Evolutionary conservation across 2,888 invertebrate genomes (phyloP).

Genomic region (Rhyacophila evoluta): DNA sequence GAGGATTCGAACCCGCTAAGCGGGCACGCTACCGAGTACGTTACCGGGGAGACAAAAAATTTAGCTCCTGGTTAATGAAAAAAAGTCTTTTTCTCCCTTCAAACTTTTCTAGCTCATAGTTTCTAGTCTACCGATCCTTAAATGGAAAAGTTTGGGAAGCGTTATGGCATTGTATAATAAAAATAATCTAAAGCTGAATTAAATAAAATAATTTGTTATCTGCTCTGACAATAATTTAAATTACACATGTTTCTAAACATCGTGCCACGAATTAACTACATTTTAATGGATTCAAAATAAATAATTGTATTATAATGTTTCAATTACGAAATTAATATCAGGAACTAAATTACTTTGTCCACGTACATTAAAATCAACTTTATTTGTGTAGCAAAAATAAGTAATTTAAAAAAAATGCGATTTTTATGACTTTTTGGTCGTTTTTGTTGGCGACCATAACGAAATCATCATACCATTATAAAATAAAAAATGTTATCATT

Average conservation of each 20-base stretch:
- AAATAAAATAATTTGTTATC: not conserved
- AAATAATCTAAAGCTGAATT: too few species aligned
- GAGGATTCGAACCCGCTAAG: too few species aligned
- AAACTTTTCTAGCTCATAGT: too few species aligned
- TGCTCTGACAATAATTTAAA: not conserved
- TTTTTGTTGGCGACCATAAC: not conserved
- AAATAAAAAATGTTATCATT: too few species aligned
- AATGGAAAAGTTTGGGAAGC: too few species aligned
- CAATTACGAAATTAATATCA: slow-evolving; percentile 1
- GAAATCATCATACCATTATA: too few species aligned
- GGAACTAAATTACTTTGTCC: not conserved
- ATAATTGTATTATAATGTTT: slow-evolving; percentile 12
- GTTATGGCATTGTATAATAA: too few species aligned
- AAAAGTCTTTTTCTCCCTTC: too few species aligned
- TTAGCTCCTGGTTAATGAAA: too few species aligned
- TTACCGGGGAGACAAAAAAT: too few species aligned
- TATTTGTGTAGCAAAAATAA: not conserved
- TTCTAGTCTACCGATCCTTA: too few species aligned
- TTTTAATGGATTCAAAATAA: slow-evolving; percentile 1
- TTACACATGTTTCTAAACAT: not conserved
- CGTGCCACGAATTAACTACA: not conserved
- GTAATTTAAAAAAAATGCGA: not conserved
- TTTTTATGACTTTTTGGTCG: not conserved
- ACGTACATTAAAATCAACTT: not conserved
- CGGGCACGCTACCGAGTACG: too few species aligned